Conservation (phyloP, 2,888 invertebrate species). For the Sepiola atlantica region DNA sequence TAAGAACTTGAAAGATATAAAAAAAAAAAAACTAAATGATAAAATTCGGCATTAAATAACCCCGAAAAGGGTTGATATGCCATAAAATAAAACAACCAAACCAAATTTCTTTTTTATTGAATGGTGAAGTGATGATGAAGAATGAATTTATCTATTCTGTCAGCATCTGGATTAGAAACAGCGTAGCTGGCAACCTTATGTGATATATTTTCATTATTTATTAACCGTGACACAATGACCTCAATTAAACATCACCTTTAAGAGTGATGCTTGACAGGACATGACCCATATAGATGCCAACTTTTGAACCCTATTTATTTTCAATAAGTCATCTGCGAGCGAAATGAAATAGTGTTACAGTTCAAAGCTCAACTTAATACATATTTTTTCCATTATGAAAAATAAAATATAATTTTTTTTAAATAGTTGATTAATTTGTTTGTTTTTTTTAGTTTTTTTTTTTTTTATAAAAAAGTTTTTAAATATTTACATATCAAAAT, state of each 20-base stretch:
- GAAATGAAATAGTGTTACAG: not conserved
- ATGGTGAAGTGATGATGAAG: not conserved
- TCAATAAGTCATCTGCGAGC: not conserved
- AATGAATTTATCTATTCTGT: not conserved
- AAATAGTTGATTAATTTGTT: too few species aligned
- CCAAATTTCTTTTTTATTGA: too few species aligned
- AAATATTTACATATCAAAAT: not conserved
- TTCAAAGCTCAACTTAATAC: constrained; percentile 32
- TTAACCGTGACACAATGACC: not conserved
- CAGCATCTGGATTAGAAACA: not conserved
- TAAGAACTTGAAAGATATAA: too few species aligned
- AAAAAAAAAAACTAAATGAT: too few species aligned
- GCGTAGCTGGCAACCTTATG: not conserved
- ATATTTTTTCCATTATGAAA: not conserved
- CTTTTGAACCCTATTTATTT: constrained; percentile 20
- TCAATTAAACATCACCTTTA: not conserved
- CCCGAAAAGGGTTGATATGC: too few species aligned
- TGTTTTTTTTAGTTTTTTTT: too few species aligned
- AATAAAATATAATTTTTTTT: not conserved
- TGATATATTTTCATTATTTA: not conserved
- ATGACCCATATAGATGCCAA: not conserved
- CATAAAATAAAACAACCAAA: too few species aligned
- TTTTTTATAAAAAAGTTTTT: not conserved
- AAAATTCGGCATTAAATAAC: too few species aligned
- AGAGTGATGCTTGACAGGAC: not conserved